Base-by-base conservation (phyloP, 2,888 invertebrate genomes). In the Noctua pronuba region DNA sequence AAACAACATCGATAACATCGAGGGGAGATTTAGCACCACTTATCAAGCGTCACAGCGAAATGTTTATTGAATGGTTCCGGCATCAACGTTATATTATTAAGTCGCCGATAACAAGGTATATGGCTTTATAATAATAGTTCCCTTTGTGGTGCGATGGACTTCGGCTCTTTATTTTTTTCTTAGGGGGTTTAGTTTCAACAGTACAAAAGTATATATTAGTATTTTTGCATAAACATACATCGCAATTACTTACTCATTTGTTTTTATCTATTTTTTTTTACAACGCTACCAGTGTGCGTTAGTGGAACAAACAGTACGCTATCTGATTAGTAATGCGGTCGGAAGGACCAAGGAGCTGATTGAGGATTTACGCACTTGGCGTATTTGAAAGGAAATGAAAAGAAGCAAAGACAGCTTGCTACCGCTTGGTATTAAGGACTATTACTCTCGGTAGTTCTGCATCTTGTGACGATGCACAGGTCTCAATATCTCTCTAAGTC, bases 31-130 rank as follows among this genome's bases (percentile, higher is more conserved):
- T 55, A 66, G 24, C 65, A 52, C 5, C 24, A 44, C 44, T 49
- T 79, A 41, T n/a, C 70, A 35, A 44, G 68, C 58, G 46, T 31
- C 70, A 60, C 79, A 31, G 79, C 31, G 49, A 60, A 38, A 70
- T 41, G 7, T 79, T 69, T 60, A 68, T 46, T 38, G 38, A 38
- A 41, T 46, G 46, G n/a, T 78, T 77, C 58, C 58, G 68, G 68
- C 49, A 70, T 41, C 31, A n/a, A 60, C 21, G 60, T 16, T 38
- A 58, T 77, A 60, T 21, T 68, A 49, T 69, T 16, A 60, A 60
- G 44, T n/a, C 11, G 70, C n/a, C 41, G 79, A 60, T 70, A 79
- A 28, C 60, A 44, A 49, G n/a, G 49, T 71, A 62, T 49, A 79
- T 79, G 16, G 60, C n/a, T 35, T 44, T 31, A 49, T n/a, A 41